Conservation (phyloP, 2,888 invertebrate species). For the Tetragonisca angustula region DNA sequence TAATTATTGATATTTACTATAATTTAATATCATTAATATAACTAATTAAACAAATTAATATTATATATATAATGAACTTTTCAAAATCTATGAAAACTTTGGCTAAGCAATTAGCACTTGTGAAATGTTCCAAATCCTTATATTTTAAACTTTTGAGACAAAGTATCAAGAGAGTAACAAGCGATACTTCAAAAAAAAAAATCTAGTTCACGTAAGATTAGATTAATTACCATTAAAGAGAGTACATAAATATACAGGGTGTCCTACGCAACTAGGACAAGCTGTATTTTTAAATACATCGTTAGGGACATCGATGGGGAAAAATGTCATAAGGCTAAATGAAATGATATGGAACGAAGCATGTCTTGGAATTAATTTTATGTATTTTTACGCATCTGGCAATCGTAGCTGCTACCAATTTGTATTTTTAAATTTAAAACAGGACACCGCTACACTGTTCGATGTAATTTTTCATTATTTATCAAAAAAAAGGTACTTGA, state of each 20-base stretch:
- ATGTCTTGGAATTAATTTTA: neutral
- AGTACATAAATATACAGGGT: conserved; percentile 4
- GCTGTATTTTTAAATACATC: neutral
- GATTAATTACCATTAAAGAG: neutral
- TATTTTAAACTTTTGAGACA: too few relatives aligned
- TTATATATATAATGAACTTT: too few relatives aligned
- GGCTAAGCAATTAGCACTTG: too few relatives aligned
- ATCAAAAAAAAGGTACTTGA: neutral
- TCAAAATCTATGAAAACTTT: too few relatives aligned
- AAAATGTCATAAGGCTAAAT: conserved; percentile 6
- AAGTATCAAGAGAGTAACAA: too few relatives aligned
- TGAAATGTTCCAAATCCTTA: too few relatives aligned
- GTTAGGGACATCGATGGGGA: neutral
- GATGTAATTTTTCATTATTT: neutral
- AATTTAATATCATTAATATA: too few relatives aligned
- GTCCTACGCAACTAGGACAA: conserved; percentile 6
- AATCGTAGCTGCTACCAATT: neutral
- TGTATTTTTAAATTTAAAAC: neutral
- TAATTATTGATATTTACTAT: too few relatives aligned
- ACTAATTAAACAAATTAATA: too few relatives aligned
- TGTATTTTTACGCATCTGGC: neutral
- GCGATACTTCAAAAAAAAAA: too few relatives aligned
- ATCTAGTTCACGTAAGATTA: neutral
- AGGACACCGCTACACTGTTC: neutral
- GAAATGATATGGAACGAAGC: neutral